Evolutionary conservation across 2,888 invertebrate genomes (phyloP).

Genomic region (Netelia inedita): DNA sequence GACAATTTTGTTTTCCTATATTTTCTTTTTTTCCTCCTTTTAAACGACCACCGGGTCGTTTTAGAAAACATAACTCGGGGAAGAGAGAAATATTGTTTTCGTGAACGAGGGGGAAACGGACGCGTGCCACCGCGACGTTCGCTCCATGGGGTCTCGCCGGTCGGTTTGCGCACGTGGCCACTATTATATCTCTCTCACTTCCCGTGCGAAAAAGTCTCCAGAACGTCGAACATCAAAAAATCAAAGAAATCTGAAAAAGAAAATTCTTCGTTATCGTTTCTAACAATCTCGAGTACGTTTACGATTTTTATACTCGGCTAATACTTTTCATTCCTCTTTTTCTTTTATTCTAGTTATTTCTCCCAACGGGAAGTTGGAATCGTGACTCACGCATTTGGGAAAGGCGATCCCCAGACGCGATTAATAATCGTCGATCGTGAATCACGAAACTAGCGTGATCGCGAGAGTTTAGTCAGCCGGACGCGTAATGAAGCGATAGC

Average conservation of each 20-base stretch:
- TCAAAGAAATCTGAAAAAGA: slow-evolving; percentile 6
- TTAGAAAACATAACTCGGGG: slow-evolving; percentile 51
- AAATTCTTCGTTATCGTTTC: neutral
- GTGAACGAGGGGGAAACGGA: slow-evolving; percentile 26
- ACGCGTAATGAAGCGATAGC: slow-evolving; percentile 5
- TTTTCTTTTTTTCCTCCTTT: neutral
- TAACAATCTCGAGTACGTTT: too few species aligned
- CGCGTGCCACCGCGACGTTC: slow-evolving; percentile 70
- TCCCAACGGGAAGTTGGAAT: neutral
- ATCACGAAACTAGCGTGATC: slow-evolving; percentile 45
- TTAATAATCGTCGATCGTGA: slow-evolving; percentile 58
- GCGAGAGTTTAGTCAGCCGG: slow-evolving; percentile 37
- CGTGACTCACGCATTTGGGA: slow-evolving; percentile 45
- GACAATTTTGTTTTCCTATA: neutral
- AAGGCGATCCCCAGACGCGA: slow-evolving; percentile 36
- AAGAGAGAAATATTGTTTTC: slow-evolving; percentile 38
- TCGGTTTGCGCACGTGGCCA: slow-evolving; percentile 48
- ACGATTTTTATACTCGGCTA: too few species aligned
- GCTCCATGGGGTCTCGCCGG: slow-evolving; percentile 61
- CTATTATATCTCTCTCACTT: slow-evolving; percentile 7
- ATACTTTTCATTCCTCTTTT: slow-evolving; percentile 1
- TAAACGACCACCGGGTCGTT: slow-evolving; percentile 58
- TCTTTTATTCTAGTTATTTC: slow-evolving; percentile 23
- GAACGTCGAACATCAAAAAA: neutral
- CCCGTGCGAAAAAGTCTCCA: slow-evolving; percentile 21